These are phyloP conservation scores for Acleris holmiana DNA, from an alignment of 2,888 invertebrate species.

Conservation along the genomic window DNA sequence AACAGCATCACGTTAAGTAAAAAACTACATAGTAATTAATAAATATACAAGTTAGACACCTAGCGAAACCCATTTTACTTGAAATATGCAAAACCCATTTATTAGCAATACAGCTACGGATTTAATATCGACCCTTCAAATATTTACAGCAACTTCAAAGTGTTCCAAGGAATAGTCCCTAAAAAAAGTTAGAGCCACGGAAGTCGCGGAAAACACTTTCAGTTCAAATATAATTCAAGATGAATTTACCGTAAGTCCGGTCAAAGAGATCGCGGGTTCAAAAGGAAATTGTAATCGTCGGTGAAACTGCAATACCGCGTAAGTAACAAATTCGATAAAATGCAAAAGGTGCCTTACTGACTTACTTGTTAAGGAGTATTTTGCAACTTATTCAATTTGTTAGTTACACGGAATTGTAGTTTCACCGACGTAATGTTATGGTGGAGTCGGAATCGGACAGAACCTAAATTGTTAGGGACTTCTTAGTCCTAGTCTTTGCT, in stretches of 20 bases:
- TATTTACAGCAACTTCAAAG: constrained; percentile 12
- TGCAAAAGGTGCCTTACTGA: too few species aligned
- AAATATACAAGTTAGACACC: too few species aligned
- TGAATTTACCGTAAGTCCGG: constrained; percentile 57
- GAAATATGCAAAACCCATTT: background rate
- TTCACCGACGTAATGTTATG: too few species aligned
- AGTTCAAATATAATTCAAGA: constrained; percentile 55
- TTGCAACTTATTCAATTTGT: too few species aligned
- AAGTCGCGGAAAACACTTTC: constrained; percentile 46
- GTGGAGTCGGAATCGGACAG: constrained; percentile 43
- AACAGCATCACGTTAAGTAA: too few species aligned
- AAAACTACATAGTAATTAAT: too few species aligned
- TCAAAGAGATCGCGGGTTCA: constrained; percentile 61
- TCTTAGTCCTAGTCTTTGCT: constrained; percentile 2
- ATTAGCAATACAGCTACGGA: background rate
- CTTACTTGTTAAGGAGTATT: too few species aligned
- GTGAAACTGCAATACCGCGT: too few species aligned
- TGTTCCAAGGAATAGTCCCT: constrained; percentile 21
- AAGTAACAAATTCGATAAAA: too few species aligned
- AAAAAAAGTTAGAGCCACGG: constrained; percentile 23
- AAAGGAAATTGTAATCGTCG: constrained; percentile 54
- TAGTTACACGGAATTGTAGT: too few species aligned
- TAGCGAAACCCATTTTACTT: background rate
- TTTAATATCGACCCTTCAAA: constrained; percentile 24
- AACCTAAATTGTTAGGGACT: constrained; percentile 50